These are phyloP conservation scores for Pogonognathellus flavescens DNA, from an alignment of 1,140 invertebrate species.

Conservation along the genomic window DNA sequence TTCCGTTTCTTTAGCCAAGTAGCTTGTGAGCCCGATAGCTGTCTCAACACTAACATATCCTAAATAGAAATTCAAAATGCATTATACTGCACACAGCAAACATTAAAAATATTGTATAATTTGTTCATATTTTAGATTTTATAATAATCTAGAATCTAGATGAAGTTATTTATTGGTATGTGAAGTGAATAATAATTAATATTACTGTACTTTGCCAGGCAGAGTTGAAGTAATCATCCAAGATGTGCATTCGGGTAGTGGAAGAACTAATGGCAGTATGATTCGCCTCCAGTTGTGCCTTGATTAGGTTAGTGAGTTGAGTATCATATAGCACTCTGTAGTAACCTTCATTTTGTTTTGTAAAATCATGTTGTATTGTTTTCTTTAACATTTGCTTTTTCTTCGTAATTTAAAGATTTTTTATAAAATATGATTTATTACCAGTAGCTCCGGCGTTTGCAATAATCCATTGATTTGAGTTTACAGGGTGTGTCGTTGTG, in stretches of 20 bases:
- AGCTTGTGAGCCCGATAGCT: conserved; percentile 45
- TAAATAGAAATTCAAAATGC: conserved; percentile 30
- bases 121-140: no score
- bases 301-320: conserved; percentile 41
- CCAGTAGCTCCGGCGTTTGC: conserved; percentile 61
- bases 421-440: no score
- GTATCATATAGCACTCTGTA: conserved; percentile 87
- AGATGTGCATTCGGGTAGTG: conserved; percentile 53
- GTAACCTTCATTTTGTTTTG: no score
- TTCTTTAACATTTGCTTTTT: no score
- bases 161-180: no score
- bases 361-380: no score
- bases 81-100: no score
- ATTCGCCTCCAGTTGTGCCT: conserved; percentile 23
- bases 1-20: conserved; percentile 55
- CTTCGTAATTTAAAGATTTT: no score
- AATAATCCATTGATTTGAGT: conserved; percentile 58
- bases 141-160: no score
- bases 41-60: conserved; percentile 51
- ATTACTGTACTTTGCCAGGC: conserved; percentile 44
- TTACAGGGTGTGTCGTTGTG: not conserved
- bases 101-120: no score
- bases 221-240: conserved; percentile 59
- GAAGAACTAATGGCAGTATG: conserved; percentile 46
- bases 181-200: not conserved